A percentile compares a stretch with the other conserved stretches of the same genome.
Conservation (phyloP, 53 echinoderm and acorn worm species). For the Holothuria scabra region DNA sequence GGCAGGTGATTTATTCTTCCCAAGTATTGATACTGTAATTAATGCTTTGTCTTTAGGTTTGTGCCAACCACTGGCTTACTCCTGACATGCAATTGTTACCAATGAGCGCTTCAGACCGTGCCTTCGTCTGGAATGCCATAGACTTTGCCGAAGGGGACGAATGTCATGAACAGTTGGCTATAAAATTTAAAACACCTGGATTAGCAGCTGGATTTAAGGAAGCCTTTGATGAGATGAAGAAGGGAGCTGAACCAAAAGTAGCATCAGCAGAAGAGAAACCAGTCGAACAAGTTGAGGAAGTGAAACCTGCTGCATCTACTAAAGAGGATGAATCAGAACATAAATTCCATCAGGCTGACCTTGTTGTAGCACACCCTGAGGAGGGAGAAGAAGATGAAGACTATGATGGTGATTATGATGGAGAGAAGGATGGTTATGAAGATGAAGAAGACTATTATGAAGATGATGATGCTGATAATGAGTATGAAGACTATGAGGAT, state of each 20-base stretch:
- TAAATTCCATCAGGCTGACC: slow-evolving; percentile 16
- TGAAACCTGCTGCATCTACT: background rate
- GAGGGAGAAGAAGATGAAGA: background rate
- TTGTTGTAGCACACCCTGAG: background rate
- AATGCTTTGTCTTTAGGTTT: too few species aligned
- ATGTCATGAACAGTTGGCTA: slow-evolving; percentile 78
- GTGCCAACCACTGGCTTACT: slow-evolving; percentile 81
- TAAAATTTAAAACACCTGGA: slow-evolving; percentile 88
- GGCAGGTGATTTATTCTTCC: too few species aligned
- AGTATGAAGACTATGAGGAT: slow-evolving; percentile 52
- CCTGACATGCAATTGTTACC: slow-evolving; percentile 57
- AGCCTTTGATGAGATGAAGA: slow-evolving; percentile 71
- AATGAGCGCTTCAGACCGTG: slow-evolving; percentile 63
- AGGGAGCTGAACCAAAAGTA: background rate
- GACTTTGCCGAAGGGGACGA: slow-evolving; percentile 90
- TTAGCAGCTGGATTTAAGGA: slow-evolving; percentile 69
- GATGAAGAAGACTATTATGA: slow-evolving; percentile 32
- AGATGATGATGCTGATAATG: slow-evolving; percentile 55
- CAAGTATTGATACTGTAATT: too few species aligned
- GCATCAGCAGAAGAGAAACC: background rate
- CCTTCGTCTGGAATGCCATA: slow-evolving; percentile 67
- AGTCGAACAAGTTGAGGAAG: background rate
- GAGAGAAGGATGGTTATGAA: slow-evolving; percentile 17
- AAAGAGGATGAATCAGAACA: background rate
- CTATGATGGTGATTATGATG: slow-evolving; percentile 19